phyloP scores from a whole-genome alignment of 2,888 invertebrate species.

The Carabus problematicus region DNA sequence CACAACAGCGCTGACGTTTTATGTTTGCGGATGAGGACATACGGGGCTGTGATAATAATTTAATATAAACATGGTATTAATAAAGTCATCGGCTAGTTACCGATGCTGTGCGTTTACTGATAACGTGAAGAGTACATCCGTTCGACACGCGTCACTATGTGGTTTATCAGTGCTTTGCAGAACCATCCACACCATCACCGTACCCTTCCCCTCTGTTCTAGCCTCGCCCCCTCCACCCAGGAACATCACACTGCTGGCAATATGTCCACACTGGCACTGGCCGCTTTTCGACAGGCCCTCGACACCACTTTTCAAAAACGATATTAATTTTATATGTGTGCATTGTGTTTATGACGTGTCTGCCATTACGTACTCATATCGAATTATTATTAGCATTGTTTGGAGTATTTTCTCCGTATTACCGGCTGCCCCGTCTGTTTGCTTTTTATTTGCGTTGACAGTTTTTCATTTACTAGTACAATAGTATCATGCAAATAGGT shows the following conservation, averaged over 20 bases:
- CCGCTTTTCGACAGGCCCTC: background rate
- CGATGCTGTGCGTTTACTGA: slow-evolving; percentile 55
- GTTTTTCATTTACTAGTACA: no score
- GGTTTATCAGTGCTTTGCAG: slow-evolving; percentile 53
- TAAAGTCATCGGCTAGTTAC: slow-evolving; percentile 55
- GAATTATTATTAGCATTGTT: slow-evolving; percentile 6
- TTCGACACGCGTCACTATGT: slow-evolving; percentile 54
- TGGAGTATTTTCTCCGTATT: no score
- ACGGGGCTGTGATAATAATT: slow-evolving; percentile 32
- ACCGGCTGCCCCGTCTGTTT: no score
- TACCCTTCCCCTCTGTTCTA: no score
- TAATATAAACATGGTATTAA: slow-evolving; percentile 53
- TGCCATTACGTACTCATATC: slow-evolving; percentile 3
- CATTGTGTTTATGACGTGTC: slow-evolving; percentile 19
- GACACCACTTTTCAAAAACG: background rate
- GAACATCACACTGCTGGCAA: background rate
- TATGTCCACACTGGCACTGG: slow-evolving; percentile 3
- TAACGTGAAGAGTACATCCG: slow-evolving; percentile 54
- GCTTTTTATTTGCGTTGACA: no score
- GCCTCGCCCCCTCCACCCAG: background rate
- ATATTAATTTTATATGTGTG: slow-evolving; percentile 10
- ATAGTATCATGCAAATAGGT: no score
- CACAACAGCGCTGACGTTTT: slow-evolving; percentile 3
- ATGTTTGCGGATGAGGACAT: slow-evolving; percentile 14
- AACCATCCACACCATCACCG: slow-evolving; percentile 48